These are phyloP conservation scores for Salpingus planirostris DNA, from an alignment of 2,888 invertebrate genomes.

Conservation along the genomic window DNA sequence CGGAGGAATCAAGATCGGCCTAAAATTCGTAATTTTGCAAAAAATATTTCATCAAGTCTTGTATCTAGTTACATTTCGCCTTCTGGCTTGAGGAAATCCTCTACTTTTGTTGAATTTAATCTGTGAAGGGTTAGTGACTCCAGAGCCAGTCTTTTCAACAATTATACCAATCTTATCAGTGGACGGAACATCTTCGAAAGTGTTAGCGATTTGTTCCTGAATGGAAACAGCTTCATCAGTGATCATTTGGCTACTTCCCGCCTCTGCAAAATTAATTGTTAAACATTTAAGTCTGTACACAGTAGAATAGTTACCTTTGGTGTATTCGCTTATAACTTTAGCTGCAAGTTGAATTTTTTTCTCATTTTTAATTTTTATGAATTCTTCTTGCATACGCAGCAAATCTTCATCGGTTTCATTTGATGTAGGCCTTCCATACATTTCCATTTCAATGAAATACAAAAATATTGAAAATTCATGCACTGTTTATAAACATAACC, in stretches of 20 bases:
- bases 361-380: slow-evolving; percentile 47
- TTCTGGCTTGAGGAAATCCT: slow-evolving; percentile 48
- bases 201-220: slow-evolving; percentile 32
- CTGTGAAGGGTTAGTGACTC: no score
- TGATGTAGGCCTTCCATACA: slow-evolving; percentile 59
- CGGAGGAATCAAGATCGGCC: not conserved
- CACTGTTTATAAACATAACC: not conserved
- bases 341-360: slow-evolving; percentile 55
- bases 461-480: not conserved
- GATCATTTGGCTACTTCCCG: no score
- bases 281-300: not conserved
- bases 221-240: slow-evolving; percentile 21
- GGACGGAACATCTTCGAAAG: slow-evolving; percentile 42
- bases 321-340: slow-evolving; percentile 40
- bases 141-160: slow-evolving; percentile 45
- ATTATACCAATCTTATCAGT: slow-evolving; percentile 47
- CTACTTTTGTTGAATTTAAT: slow-evolving; percentile 19
- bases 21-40: no score
- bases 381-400: slow-evolving; percentile 64
- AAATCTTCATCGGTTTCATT: slow-evolving; percentile 67
- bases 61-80: slow-evolving; percentile 34
- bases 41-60: no score
- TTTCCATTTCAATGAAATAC: slow-evolving; percentile 26
- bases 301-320: no score
- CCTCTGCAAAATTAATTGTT: slow-evolving; percentile 2